These are phyloP conservation scores for Pipistrellus nathusii DNA, from an alignment of 2,797 vertebrate genomes.

Conservation along the genomic window DNA sequence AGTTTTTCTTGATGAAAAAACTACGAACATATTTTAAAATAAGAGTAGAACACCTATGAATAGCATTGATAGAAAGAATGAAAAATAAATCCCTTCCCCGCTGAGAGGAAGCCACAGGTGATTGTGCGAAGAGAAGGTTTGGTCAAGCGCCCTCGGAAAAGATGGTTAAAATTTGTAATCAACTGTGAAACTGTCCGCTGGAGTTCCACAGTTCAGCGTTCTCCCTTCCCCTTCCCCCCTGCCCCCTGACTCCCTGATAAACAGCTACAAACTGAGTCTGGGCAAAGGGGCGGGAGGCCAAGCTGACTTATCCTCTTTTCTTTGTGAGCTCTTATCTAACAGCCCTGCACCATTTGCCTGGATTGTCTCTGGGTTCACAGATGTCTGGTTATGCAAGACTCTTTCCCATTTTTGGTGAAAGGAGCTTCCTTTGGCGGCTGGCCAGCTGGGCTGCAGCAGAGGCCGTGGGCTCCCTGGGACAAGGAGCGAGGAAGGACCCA, in stretches of 20 bases:
- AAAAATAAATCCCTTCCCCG: neutral
- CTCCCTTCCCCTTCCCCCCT: neutral
- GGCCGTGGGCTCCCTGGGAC: neutral
- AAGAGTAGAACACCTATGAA: neutral
- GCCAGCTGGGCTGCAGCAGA: neutral
- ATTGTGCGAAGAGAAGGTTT: neutral
- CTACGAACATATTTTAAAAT: neutral
- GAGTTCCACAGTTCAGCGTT: neutral
- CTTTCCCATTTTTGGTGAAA: neutral
- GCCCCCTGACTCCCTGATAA: neutral
- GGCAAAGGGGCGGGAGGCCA: neutral
- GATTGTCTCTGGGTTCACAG: neutral
- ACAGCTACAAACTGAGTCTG: neutral
- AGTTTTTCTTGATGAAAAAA: neutral
- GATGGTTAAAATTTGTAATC: neutral
- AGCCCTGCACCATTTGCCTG: fast-evolving
- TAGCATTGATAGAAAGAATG: neutral
- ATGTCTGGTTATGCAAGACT: slow-evolving; percentile 42
- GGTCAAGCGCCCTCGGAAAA: neutral
- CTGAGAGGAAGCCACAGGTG: neutral
- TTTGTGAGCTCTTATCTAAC: neutral
- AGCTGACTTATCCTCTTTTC: neutral
- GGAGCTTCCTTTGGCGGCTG: neutral
- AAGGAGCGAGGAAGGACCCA: neutral
- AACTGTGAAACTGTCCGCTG: fast-evolving